Conservation (phyloP, 2,797 vertebrate genomes). For the Ptychobarbus kaznakovi region DNA sequence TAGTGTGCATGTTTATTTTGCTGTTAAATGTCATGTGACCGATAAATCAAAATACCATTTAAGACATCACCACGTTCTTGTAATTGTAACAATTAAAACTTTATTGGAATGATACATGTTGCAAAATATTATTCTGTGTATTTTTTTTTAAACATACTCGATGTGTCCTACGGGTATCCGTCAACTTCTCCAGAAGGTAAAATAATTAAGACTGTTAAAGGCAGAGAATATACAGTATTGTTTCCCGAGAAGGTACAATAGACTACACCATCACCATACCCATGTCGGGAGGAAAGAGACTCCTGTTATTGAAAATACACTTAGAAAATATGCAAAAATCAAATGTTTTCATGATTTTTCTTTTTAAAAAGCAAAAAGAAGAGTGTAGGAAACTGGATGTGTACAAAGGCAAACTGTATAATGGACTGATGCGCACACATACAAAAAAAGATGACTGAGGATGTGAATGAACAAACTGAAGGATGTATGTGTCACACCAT, state of each 20-base stretch:
- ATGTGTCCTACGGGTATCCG: constrained; percentile 85
- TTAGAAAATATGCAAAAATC: constrained; percentile 81
- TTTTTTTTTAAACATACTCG: constrained; percentile 80
- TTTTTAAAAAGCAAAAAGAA: constrained; percentile 78
- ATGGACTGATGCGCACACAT: constrained; percentile 52
- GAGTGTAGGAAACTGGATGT: constrained; percentile 72
- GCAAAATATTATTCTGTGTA: constrained; percentile 89
- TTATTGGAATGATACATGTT: constrained; percentile 92
- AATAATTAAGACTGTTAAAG: constrained; percentile 89
- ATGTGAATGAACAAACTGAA: constrained; percentile 56
- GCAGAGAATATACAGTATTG: constrained; percentile 86
- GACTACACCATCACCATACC: constrained; percentile 85
- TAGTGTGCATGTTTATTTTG: too few species aligned
- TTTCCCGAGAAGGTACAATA: constrained; percentile 84
- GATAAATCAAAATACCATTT: constrained; percentile 1
- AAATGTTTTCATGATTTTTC: constrained; percentile 72
- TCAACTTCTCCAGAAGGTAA: constrained; percentile 87
- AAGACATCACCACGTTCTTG: constrained; percentile 66
- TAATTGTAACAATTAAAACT: constrained; percentile 89
- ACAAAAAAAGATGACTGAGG: constrained; percentile 59
- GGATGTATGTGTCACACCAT: constrained; percentile 27
- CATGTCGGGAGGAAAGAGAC: constrained; percentile 80
- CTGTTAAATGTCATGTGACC: background rate
- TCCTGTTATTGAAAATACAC: constrained; percentile 85
- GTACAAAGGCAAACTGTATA: constrained; percentile 74